A percentile compares a stretch with the other conserved stretches of the same genome.
These are phyloP conservation scores for Meteorus sp. DNA, from an alignment of 1,140 invertebrate genomes.

Conservation along the genomic window DNA sequence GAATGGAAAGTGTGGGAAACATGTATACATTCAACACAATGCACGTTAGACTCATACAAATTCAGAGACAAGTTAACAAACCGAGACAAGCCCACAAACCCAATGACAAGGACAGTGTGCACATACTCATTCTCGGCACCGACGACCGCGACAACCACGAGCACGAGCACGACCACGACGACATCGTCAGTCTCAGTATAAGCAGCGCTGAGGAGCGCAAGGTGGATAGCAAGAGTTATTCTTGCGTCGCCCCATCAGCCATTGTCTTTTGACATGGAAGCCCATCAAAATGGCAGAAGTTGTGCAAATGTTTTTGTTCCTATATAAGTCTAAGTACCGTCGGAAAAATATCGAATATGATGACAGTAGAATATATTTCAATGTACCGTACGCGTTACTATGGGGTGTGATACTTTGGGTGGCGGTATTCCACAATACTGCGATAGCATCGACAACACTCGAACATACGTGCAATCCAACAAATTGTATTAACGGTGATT, in stretches of 20 bases:
- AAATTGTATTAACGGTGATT: conserved; percentile 73
- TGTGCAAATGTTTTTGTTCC: conserved; percentile 81
- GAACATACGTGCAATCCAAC: conserved; percentile 51
- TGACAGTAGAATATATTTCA: conserved; percentile 21
- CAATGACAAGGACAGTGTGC: no score
- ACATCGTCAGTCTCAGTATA: neutral
- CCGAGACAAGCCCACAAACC: no score
- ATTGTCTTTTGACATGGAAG: conserved; percentile 58
- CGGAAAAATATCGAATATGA: conserved; percentile 64
- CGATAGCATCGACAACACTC: conserved; percentile 33
- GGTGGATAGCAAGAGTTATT: conserved; percentile 25
- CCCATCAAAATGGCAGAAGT: conserved; percentile 73
- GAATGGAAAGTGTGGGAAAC: no score
- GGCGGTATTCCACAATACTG: conserved; percentile 33
- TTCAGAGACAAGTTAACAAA: no score
- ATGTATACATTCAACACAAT: no score
- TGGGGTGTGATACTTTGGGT: conserved; percentile 33
- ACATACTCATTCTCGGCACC: no score
- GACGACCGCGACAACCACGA: no score
- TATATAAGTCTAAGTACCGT: conserved; percentile 81
- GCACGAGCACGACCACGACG: no score
- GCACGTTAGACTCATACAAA: no score
- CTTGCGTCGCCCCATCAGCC: conserved; percentile 48
- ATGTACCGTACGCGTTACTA: conserved; percentile 27
- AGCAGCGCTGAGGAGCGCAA: no score